phyloP scores from a whole-genome alignment of 2,113 vertebrate genomes.

The Malurus melanocephalus region DNA sequence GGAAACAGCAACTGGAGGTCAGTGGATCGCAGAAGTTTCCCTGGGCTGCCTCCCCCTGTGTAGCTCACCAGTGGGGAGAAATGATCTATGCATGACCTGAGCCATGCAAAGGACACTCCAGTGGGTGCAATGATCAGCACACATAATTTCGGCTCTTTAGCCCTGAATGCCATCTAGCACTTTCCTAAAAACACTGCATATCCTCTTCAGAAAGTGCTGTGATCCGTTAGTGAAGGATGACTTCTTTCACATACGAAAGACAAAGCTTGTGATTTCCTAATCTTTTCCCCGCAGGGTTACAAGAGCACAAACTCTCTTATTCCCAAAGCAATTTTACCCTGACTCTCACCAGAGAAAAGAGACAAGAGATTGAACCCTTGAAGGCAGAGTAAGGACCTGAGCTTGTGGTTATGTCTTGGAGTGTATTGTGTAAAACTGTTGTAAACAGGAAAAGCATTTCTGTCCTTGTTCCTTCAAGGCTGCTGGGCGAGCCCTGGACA shows the following conservation, averaged over 20 bases:
- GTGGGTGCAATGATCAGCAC: neutral
- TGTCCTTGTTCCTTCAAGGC: neutral
- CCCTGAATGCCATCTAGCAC: neutral
- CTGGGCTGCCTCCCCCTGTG: neutral
- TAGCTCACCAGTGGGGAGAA: neutral
- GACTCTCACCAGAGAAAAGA: neutral
- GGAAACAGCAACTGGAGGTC: neutral
- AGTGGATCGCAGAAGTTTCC: neutral
- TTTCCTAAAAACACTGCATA: neutral
- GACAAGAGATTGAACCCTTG: neutral
- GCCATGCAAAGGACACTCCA: fast-evolving
- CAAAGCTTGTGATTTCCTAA: neutral
- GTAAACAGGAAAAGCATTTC: neutral
- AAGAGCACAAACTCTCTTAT: neutral
- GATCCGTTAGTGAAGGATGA: neutral
- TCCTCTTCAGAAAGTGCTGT: neutral
- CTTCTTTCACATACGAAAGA: neutral
- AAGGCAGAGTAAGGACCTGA: neutral
- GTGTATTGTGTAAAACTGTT: neutral
- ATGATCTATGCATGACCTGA: neutral
- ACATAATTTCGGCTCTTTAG: neutral
- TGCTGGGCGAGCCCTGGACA: neutral
- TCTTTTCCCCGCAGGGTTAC: neutral
- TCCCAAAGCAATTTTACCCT: neutral
- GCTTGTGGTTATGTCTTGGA: neutral